Conservation (phyloP, 1,140 invertebrate genomes). For the Hestina assimilis region DNA sequence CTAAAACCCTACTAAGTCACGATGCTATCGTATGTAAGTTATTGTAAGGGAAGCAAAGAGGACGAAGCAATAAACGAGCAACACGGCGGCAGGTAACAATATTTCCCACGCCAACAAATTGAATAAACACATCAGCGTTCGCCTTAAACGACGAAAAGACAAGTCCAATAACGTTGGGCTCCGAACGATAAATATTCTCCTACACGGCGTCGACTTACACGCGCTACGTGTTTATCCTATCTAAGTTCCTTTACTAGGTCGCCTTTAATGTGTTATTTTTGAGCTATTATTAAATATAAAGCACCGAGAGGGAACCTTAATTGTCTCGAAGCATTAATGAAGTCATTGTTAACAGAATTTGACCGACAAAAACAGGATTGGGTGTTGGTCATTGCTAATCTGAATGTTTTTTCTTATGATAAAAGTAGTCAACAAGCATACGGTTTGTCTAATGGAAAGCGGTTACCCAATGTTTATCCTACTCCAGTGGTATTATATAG, state of each 20-base stretch:
- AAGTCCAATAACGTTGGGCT: constrained; percentile 62
- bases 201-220: constrained; percentile 33
- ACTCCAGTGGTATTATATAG: too few relatives aligned
- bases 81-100: constrained; percentile 61
- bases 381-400: too few relatives aligned
- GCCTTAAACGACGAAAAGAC: constrained; percentile 71
- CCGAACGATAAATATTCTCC: constrained; percentile 56
- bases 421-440: too few relatives aligned
- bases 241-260: constrained; percentile 12
- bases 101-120: constrained; percentile 70
- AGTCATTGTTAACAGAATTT: too few relatives aligned
- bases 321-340: too few relatives aligned
- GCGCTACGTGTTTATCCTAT: constrained; percentile 18
- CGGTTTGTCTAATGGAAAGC: too few relatives aligned
- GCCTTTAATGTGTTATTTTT: constrained; percentile 11
- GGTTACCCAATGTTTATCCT: too few relatives aligned
- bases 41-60: constrained; percentile 36
- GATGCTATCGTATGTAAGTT: constrained; percentile 10
- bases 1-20: background rate
- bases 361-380: too few relatives aligned
- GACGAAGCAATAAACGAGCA: constrained; percentile 49
- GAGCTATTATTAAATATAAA: background rate
- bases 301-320: too few relatives aligned
- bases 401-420: too few relatives aligned
- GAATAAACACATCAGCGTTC: constrained; percentile 71